Base-by-base conservation (phyloP, 2,888 invertebrate genomes). In the Aelia acuminata region DNA sequence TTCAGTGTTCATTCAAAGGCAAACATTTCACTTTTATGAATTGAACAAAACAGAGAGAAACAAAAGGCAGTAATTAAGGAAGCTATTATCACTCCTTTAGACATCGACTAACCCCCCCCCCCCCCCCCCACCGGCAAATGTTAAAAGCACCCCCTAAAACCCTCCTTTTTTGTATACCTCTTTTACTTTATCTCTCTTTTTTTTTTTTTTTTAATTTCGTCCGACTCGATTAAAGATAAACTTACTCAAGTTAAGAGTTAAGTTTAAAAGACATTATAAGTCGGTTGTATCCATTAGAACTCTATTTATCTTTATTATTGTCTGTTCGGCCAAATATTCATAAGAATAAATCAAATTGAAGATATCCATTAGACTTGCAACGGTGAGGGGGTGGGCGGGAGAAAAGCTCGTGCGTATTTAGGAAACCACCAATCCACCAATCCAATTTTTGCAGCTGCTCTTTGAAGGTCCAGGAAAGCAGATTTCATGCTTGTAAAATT, bases 11-110 rank as follows among this genome's bases (percentile, higher is more conserved):
- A 80, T 80, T 80, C 80, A 80, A 80, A 80, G 80, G 43, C 43
- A 80, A 80, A 80, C 39, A 80, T 80, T 80, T 80, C 80, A 43
- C 80, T 80, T 80, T 80, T 80, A 80, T 80, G 80, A 80, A 80
- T 80, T 80, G n/a, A 80, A 80, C 80, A 80, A 80, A 80, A 80
- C 80, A 39, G 39, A 43, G 43, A 43, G 80, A 43, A 80, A 80
- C 80, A 80, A 80, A 80, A 43, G 80, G n/a, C n/a, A n/a, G 80
- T 43, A 80, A 80, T 80, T 80, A 80, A 80, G 80, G 80, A 80
- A 80, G 80, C 63, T 31, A 63, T 63, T 63, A 63, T 31, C 31
- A 31, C 31, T 63, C 63, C 63, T 57, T 57, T 57, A 57, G 63
- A 31, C 63, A 57, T 63, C 31, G 63, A 63, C 11, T 26, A n/a